Percentiles rank a stretch among this genome's conserved stretches.
phyloP scores from a whole-genome alignment of 1,140 invertebrate species.

The Drosophila oshimai region DNA sequence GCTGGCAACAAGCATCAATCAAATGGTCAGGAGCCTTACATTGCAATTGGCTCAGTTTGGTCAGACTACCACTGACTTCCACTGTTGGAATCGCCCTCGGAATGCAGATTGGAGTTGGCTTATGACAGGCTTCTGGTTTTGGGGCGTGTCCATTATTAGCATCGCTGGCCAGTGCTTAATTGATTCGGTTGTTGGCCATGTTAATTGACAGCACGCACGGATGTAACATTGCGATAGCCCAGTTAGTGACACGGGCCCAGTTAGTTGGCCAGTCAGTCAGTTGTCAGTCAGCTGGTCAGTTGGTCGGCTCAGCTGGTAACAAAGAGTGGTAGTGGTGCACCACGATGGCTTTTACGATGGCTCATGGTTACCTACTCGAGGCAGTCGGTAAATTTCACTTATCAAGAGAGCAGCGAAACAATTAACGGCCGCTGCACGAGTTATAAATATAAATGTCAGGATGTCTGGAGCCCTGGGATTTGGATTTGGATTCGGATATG shows the following conservation, averaged over 20 bases:
- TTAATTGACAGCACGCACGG: slow-evolving; percentile 68
- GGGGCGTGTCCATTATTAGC: slow-evolving; percentile 66
- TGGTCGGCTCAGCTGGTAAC: background rate
- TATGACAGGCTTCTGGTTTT: slow-evolving; percentile 29
- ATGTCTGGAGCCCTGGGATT: slow-evolving; percentile 27
- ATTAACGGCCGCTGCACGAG: slow-evolving; percentile 67
- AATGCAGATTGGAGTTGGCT: slow-evolving; percentile 38
- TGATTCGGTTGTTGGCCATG: slow-evolving; percentile 72
- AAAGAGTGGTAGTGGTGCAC: background rate
- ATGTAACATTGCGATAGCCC: slow-evolving; percentile 73
- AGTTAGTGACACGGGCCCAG: slow-evolving; percentile 31
- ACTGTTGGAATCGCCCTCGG: slow-evolving; percentile 28
- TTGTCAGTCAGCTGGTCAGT: slow-evolving; percentile 34
- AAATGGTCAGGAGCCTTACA: slow-evolving; percentile 55
- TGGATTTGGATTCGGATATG: background rate
- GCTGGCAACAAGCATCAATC: slow-evolving; percentile 70
- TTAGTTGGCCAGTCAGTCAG: slow-evolving; percentile 55
- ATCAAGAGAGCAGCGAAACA: slow-evolving; percentile 60
- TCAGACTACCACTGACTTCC: background rate
- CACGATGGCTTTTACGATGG: background rate
- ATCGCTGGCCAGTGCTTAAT: slow-evolving; percentile 70
- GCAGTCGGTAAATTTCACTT: slow-evolving; percentile 62
- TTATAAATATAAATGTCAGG: slow-evolving; percentile 78
- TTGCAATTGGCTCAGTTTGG: background rate
- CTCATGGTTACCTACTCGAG: background rate